Percentiles rank a stretch among this genome's conserved stretches.
These are phyloP conservation scores for Stenoptilia bipunctidactyla DNA, from an alignment of 2,888 invertebrate genomes.

Conservation along the genomic window DNA sequence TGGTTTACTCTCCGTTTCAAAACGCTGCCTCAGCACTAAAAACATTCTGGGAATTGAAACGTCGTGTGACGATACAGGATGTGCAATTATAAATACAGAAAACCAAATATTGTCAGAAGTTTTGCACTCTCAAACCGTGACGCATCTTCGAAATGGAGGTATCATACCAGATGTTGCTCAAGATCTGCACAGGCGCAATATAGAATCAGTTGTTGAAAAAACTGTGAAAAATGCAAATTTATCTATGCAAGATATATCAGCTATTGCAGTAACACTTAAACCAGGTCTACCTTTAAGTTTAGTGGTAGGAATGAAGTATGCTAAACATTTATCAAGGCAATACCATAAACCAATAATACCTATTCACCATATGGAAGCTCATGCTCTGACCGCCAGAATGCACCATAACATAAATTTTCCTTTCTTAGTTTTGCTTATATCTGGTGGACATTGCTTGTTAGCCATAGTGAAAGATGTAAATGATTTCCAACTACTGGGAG, in stretches of 20 bases:
- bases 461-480: slow-evolving; percentile 81
- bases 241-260: slow-evolving; percentile 78
- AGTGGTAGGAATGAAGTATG: slow-evolving; percentile 84
- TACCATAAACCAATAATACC: slow-evolving; percentile 90
- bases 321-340: slow-evolving; percentile 78
- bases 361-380: slow-evolving; percentile 99
- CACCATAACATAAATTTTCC: slow-evolving; percentile 81
- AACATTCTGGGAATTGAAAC: slow-evolving; percentile 95
- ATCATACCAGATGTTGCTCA: slow-evolving; percentile 92
- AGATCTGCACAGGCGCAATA: slow-evolving; percentile 83
- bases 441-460: slow-evolving; percentile 93
- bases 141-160: slow-evolving; percentile 85
- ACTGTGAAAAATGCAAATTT: slow-evolving; percentile 76
- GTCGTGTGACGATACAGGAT: slow-evolving; percentile 97
- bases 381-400: slow-evolving; percentile 92
- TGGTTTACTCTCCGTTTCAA: no score
- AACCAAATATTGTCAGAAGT: slow-evolving; percentile 86
- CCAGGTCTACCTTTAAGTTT: slow-evolving; percentile 88
- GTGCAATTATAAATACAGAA: slow-evolving; percentile 83
- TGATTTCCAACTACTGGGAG: slow-evolving; percentile 85
- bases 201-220: slow-evolving; percentile 78
- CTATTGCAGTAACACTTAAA: slow-evolving; percentile 89
- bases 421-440: slow-evolving; percentile 89
- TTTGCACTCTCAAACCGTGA: slow-evolving; percentile 82
- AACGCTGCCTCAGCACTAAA: background rate